Evolutionary conservation across 2,113 vertebrate genomes (phyloP).

Genomic region (Ceyx cyanopectus): DNA sequence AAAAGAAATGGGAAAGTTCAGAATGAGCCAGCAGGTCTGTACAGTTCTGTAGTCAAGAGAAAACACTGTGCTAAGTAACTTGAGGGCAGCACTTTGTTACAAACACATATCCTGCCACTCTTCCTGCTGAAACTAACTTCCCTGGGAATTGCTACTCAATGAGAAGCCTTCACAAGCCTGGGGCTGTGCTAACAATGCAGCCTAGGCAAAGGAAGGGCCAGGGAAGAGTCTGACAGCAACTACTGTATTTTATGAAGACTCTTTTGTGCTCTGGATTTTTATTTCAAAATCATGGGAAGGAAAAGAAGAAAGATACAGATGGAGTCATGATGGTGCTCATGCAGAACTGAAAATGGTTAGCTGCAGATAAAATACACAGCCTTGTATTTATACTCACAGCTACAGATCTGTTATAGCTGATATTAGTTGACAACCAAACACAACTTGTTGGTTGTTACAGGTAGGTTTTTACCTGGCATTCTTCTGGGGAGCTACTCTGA

Average conservation of each 20-base stretch:
- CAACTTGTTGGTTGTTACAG: background rate
- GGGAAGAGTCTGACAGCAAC: background rate
- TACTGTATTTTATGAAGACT: background rate
- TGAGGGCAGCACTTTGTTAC: background rate
- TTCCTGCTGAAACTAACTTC: background rate
- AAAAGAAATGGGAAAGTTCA: conserved; percentile 8
- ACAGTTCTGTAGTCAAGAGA: background rate
- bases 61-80: background rate
- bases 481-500: background rate
- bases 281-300: background rate
- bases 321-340: background rate
- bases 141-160: background rate
- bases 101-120: background rate
- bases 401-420: background rate
- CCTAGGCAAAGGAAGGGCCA: background rate
- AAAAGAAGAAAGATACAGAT: background rate
- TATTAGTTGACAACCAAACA: background rate
- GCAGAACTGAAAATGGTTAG: background rate
- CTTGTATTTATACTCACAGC: background rate
- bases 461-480: background rate
- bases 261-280: background rate
- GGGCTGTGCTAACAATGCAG: background rate
- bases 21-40: background rate
- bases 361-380: background rate
- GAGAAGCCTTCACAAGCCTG: background rate